Base-by-base conservation (phyloP, 2,113 vertebrate genomes). In the Prolemur simus region DNA sequence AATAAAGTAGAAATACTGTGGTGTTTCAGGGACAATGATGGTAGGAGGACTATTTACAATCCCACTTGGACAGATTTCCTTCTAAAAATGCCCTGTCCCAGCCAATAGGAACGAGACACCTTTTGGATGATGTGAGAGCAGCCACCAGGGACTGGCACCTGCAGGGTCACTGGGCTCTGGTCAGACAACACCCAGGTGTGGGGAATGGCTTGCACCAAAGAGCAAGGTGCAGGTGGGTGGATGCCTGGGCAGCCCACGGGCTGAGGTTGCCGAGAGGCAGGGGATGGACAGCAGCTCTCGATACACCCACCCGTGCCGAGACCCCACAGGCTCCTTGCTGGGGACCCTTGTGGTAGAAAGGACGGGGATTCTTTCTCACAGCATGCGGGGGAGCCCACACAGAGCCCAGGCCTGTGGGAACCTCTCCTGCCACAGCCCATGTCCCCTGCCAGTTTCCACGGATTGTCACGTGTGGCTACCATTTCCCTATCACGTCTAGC, bases 201-300 rank as follows among this genome's bases (percentile, higher is more conserved):
- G 42, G 1, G 7, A 37, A 7, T 4, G 0, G 2, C 6, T 32
- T 14, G 25, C 45, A 20, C 60, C 25, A 32, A 37, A 39, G 9
- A 45, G 56, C 9, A 32, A 29, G 58, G 1, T 13, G 2, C 34
- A 8, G 39, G 21, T 56, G 37, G 1, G 4, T 39, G 32, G 42
- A 7, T 5, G 4, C 12, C 34, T 5, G 20, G 64, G 64, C 42
- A 4, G 25, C 37, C 21, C 60, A 0, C 2, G 25, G 87, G 23
- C 32, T 0, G 27, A 6, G 21, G 12, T 3, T 14, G 11, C 8
- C 7, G 9, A 45, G 39, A 82, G 25, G 42, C 42, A 17, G 47
- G 8, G 23, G 17, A 2, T 42, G 34, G 10, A 10, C 3, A n/a
- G 9, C 3, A 20, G 14, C 5, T 18, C 52, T 10, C 0, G 21